Percentiles rank a stretch among this genome's conserved stretches.
phyloP scores from a whole-genome alignment of 2,888 invertebrate genomes.

The Hydrotaea diabolus region DNA sequence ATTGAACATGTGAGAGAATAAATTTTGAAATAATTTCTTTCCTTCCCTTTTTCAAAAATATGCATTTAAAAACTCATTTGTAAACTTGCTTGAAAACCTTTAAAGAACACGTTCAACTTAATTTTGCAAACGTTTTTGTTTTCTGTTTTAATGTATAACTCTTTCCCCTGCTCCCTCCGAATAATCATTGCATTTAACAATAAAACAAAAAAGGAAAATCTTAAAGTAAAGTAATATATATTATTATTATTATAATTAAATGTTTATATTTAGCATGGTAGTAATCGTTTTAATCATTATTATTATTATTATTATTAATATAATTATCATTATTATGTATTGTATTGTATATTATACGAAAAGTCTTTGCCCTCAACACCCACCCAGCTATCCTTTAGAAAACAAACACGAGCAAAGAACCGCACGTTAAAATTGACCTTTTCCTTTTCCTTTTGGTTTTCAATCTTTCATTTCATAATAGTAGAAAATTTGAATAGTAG shows the following conservation, averaged over 20 bases:
- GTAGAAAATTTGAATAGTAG: constrained; percentile 31
- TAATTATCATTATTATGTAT: constrained; percentile 39
- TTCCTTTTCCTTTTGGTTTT: not conserved
- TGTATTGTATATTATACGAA: constrained; percentile 24
- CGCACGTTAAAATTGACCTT: not conserved
- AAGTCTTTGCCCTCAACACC: constrained; percentile 25
- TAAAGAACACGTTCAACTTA: not conserved
- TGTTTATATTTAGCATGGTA: constrained; percentile 54
- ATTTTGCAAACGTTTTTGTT: not conserved
- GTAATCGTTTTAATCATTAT: constrained; percentile 32
- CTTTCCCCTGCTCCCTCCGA: constrained; percentile 24
- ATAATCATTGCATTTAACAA: constrained; percentile 48
- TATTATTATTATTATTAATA: constrained; percentile 37
- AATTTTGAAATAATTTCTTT: not conserved
- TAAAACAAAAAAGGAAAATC: not conserved
- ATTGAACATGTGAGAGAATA: not conserved
- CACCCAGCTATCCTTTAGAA: not conserved
- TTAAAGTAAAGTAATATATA: constrained; percentile 20
- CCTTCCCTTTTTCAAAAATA: not conserved
- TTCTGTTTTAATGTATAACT: not conserved
- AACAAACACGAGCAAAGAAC: not conserved
- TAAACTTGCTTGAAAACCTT: not conserved
- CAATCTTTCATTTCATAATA: not conserved
- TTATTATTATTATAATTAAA: constrained; percentile 41
- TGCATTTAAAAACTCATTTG: constrained; percentile 20